Base-by-base conservation (phyloP, 2,888 invertebrate genomes). In the Cyaniris semiargus region DNA sequence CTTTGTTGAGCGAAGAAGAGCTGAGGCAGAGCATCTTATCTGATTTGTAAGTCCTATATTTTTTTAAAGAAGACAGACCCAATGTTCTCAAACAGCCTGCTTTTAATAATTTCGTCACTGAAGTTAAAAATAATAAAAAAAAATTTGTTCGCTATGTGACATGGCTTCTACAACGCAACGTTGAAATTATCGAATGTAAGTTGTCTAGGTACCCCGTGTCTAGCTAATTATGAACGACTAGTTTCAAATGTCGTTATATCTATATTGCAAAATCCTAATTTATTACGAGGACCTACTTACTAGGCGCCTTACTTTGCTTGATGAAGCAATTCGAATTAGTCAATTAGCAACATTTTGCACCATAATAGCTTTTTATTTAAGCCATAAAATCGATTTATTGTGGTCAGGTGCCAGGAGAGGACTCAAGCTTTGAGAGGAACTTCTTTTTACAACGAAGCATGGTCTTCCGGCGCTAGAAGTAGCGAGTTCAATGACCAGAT, bases 1-100 rank as follows among this genome's bases (percentile, higher is more conserved):
- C 94, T 1, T 84, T 94, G 79, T 82, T 89, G 56, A 89, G 85
- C 18, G 94, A 93, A 85, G 89, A 90, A 13, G 88, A 90, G 79
- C 82, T 94, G n/a, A 87, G 94, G 2, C 87, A 86, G 79, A 89
- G 87, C 80, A 82, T 94, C 8, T 87, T 90, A 60, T 87, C 89
- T 4, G 86, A 85, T 77, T 87, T 90, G 93, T 94, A 82, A 88
- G 87, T 78, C 70, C 7, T 8, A 21, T 8, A 21, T 0, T 3
- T 60, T 10, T 10, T 23, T 13, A 3, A 60, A 60, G 10, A 8
- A 21, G 1, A 21, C 58, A 21, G 3, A 58, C 34, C 27, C 27
- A 6, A n/a, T n/a, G n/a, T n/a, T n/a, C n/a, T n/a, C n/a, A n/a
- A 34, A 34, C 6, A 2, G 44, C 3, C 13, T 44, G 44, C 10